Base-by-base conservation (phyloP, 2,888 invertebrate species). In the Nipponacmea schrenckii region DNA sequence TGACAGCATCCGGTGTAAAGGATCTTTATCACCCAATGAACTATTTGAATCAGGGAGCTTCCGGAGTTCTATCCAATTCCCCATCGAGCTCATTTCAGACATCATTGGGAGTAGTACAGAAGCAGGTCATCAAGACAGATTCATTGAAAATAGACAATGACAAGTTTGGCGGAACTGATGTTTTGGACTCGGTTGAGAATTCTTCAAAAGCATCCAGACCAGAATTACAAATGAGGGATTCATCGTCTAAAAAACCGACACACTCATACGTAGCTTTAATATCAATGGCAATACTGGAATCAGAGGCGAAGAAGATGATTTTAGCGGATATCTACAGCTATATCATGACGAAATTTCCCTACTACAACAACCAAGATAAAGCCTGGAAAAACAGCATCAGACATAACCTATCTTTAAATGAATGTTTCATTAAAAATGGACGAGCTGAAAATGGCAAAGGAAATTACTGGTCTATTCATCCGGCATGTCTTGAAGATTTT, bases 401-500 rank as follows among this genome's bases (percentile, higher is more conserved):
- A 0, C 98, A 98, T 87, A 98, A 98, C 89, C 90, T 98, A 2
- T 97, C 97, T 0, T 90, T 98, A 62, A 98, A 98, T 90, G 98
- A 98, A 86, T 98, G 98, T 86, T 98, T 98, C 89, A 94, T 98
- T 48, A 98, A 98, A 87, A 94, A 97, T 0, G 97, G 97, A 0
- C 91, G 98, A 70, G 96, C 96, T 78, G 96, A 97, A 0, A 98
- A 98, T 87, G 98, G 98, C 0, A 98, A 98, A 88, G 97, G 98
- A 0, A 97, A 98, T 87, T 98, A 96, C 86, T 98, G 98, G 98
- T 96, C 97, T 12, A 96, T 98, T 70, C 98, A 98, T 88, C 97
- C 97, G 0, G 98, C 98, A 0, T 98, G 98, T 88, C 91, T 97
- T 31, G 96, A 97, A 62, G 98, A 98, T 89, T 98, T 98, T 89